A percentile compares a stretch with the other conserved stretches of the same genome.
Evolutionary conservation across 2,797 vertebrate genomes (phyloP).

Genomic region (Oophaga sylvatica): DNA sequence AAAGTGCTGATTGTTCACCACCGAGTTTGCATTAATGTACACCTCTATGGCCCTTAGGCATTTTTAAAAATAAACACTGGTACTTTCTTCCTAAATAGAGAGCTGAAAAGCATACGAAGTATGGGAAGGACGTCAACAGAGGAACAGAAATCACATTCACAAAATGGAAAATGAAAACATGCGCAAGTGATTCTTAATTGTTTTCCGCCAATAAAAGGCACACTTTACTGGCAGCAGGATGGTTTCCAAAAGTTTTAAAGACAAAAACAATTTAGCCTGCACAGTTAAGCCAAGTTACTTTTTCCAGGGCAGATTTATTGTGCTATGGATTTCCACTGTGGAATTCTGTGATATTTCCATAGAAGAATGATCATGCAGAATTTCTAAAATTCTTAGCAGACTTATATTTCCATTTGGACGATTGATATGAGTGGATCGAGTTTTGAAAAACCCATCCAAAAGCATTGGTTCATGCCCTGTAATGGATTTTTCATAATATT

Average conservation of each 20-base stretch:
- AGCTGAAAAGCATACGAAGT: constrained; percentile 46
- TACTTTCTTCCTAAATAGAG: constrained; percentile 46
- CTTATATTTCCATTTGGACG: no score
- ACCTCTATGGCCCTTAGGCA: constrained; percentile 51
- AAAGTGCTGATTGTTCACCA: constrained; percentile 64
- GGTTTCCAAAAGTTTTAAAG: background rate
- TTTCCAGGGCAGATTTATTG: background rate
- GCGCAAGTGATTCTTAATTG: constrained; percentile 46
- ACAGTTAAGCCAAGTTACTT: background rate
- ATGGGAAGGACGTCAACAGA: constrained; percentile 33
- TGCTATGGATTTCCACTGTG: background rate
- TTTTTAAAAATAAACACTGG: constrained; percentile 50
- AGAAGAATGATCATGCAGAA: no score
- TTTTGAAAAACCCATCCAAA: no score
- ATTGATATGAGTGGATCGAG: no score
- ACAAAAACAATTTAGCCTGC: background rate
- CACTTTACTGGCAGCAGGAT: background rate
- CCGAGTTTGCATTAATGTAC: constrained; percentile 61
- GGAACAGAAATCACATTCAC: constrained; percentile 41
- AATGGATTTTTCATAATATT: no score
- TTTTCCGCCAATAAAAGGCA: constrained; percentile 17
- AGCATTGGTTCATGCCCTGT: no score
- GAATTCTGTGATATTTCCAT: no score
- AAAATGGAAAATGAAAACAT: constrained; percentile 36
- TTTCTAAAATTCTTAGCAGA: no score